A percentile compares a stretch with the other conserved stretches of the same genome.
These are phyloP conservation scores for Idaea straminata DNA, from an alignment of 2,888 invertebrate genomes.

Conservation along the genomic window DNA sequence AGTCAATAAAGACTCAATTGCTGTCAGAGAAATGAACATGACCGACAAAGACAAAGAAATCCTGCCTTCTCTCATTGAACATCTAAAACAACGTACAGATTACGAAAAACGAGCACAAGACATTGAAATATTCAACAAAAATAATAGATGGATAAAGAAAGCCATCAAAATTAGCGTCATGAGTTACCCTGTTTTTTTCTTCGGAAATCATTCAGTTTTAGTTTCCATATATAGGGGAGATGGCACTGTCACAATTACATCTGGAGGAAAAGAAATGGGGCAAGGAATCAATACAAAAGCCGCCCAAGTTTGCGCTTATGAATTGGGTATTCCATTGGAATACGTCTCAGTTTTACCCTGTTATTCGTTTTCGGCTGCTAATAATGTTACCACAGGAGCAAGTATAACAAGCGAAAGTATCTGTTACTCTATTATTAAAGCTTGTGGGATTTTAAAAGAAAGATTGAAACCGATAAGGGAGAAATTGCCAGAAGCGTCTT, in stretches of 20 bases:
- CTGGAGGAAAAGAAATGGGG: constrained; percentile 87
- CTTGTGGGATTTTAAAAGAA: constrained; percentile 79
- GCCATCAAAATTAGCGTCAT: constrained; percentile 84
- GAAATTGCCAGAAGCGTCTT: constrained; percentile 69
- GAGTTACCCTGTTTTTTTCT: constrained; percentile 80
- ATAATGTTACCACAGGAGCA: constrained; percentile 83
- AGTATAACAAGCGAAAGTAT: constrained; percentile 84
- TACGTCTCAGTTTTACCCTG: constrained; percentile 81
- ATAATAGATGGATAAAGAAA: constrained; percentile 88
- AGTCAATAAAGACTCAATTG: constrained; percentile 79
- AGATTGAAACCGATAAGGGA: constrained; percentile 79
- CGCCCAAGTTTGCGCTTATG: constrained; percentile 87
- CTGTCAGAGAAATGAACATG: constrained; percentile 81
- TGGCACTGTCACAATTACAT: constrained; percentile 84
- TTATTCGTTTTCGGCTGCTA: constrained; percentile 80
- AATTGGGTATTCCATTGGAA: constrained; percentile 84
- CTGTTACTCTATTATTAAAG: constrained; percentile 77
- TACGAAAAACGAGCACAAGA: constrained; percentile 73
- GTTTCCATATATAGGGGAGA: constrained; percentile 85
- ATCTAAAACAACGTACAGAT: constrained; percentile 74
- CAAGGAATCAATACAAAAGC: constrained; percentile 91
- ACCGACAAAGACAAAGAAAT: constrained; percentile 55
- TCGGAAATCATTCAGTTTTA: constrained; percentile 79
- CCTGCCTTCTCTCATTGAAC: constrained; percentile 75
- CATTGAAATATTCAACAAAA: constrained; percentile 79